Base-by-base conservation (phyloP, 2,888 invertebrate genomes). In the Labia minor region DNA sequence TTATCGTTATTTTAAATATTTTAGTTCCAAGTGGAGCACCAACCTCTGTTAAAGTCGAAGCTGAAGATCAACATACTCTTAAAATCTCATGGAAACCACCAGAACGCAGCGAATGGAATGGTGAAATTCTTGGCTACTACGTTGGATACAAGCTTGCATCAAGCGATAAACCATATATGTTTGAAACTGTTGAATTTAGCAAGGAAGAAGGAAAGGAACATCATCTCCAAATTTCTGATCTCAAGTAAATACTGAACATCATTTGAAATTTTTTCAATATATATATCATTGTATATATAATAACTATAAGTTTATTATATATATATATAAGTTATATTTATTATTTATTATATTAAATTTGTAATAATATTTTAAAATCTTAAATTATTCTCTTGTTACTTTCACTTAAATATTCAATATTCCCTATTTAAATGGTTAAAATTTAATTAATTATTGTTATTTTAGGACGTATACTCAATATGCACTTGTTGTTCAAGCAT, bases 401-500 rank as follows among this genome's bases (percentile, higher is more conserved):
- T n/a, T n/a, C n/a, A n/a, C n/a, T n/a, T n/a, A n/a, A n/a, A n/a
- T n/a, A n/a, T n/a, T n/a, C n/a, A n/a, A n/a, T n/a, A n/a, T n/a
- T n/a, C n/a, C n/a, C n/a, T n/a, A n/a, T n/a, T n/a, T n/a, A n/a
- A n/a, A n/a, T n/a, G n/a, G n/a, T n/a, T n/a, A n/a, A n/a, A n/a
- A n/a, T n/a, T n/a, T n/a, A n/a, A 14, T 6, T 26, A 65, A 66
- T 21, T 4, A 21, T 21, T 49, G 37, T 10, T 76, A 75, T 71
- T 75, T 71, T 75, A 88, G 87, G 75, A 95, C 93, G 0, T 96
- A 95, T 80, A 95, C 95, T 0, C 93, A 94, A 77, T 96, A 96
- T 79, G 88, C 93, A n/a, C 90, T 95, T 19, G 94, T 95, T 19
- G 92, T 95, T 8, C 95, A 95, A 80, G 94, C 93, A 0, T 95